Evolutionary conservation across 1,140 invertebrate species (phyloP).

Genomic region (Homarus americanus): DNA sequence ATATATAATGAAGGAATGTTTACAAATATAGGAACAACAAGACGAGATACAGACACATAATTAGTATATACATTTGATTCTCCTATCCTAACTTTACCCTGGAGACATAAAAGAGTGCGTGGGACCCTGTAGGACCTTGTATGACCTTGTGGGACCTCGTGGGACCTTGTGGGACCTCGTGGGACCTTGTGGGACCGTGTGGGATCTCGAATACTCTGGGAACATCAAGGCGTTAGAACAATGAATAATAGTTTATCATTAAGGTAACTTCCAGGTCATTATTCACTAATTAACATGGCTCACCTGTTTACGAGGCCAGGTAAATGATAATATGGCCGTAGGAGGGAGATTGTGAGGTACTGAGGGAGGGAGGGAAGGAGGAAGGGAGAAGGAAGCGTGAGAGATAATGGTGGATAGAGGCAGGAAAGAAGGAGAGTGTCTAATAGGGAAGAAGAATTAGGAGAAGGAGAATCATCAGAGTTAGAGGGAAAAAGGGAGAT

Average conservation of each 20-base stretch:
- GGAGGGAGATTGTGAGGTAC: background rate
- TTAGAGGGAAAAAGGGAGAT: constrained; percentile 10
- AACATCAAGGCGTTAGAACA: background rate
- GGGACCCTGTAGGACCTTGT: no score
- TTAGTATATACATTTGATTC: no score
- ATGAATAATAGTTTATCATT: background rate
- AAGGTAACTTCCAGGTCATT: background rate
- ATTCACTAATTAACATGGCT: background rate
- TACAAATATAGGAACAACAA: no score
- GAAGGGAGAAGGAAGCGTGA: background rate
- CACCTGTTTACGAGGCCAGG: background rate
- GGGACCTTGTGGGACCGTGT: no score
- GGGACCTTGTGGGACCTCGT: no score
- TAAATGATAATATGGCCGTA: background rate
- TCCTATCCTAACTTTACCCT: no score
- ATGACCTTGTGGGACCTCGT: no score
- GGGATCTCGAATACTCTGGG: no score
- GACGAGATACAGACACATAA: no score
- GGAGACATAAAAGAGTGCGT: no score
- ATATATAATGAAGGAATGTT: no score
- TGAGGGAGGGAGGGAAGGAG: background rate
- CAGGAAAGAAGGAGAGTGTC: background rate
- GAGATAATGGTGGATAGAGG: background rate
- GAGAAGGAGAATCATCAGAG: background rate
- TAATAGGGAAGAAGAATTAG: background rate